Evolutionary conservation across 2,113 vertebrate species (phyloP).

Genomic region (Gnathonemus longibarbis): DNA sequence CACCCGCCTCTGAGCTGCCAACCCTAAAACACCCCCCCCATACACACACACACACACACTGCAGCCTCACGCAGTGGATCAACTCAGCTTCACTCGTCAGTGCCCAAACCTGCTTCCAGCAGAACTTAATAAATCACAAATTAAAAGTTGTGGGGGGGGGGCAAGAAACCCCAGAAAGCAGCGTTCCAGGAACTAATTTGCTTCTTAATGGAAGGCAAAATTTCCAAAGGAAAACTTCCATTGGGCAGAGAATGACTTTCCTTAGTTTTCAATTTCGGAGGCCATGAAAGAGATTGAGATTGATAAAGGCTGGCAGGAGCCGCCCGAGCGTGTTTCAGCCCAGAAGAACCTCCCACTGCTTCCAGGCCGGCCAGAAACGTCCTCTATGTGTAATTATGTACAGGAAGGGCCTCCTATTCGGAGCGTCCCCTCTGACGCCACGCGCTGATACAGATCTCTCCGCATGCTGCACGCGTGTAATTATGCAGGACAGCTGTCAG

Average conservation of each 20-base stretch:
- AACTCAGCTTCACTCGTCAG: slow-evolving; percentile 36
- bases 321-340: slow-evolving; percentile 42
- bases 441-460: not conserved
- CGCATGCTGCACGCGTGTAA: not conserved
- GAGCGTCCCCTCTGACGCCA: not conserved
- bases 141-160: slow-evolving; percentile 40
- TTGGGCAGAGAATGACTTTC: slow-evolving; percentile 61
- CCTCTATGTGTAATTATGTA: slow-evolving; percentile 47
- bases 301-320: slow-evolving; percentile 55
- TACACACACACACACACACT: slow-evolving; percentile 9
- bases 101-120: slow-evolving; percentile 36
- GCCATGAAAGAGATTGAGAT: slow-evolving; percentile 53
- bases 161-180: slow-evolving; percentile 41
- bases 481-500: not conserved
- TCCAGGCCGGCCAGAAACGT: slow-evolving; percentile 51
- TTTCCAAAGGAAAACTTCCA: slow-evolving; percentile 65
- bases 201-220: slow-evolving; percentile 62
- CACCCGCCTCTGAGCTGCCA: slow-evolving; percentile 9
- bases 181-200: slow-evolving; percentile 56
- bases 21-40: slow-evolving; percentile 18
- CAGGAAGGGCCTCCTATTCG: slow-evolving; percentile 30
- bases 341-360: slow-evolving; percentile 46
- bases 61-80: slow-evolving; percentile 30
- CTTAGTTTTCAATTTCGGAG: slow-evolving; percentile 54
- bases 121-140: slow-evolving; percentile 62